These are phyloP conservation scores for Sakesphorus luctuosus DNA, from an alignment of 2,113 vertebrate genomes.

Conservation along the genomic window DNA sequence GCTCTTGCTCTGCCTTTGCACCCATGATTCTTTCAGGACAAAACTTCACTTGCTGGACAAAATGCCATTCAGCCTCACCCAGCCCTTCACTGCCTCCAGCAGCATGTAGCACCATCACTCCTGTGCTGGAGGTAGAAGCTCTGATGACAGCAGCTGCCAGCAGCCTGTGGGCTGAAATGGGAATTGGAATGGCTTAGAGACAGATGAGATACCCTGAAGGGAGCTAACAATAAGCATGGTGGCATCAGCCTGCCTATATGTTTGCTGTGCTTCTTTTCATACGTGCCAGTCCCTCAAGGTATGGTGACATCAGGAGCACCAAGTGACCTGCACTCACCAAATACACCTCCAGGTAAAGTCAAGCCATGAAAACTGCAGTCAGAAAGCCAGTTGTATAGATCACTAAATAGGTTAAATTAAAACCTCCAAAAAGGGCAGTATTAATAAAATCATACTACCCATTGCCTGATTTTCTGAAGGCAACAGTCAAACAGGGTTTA, in stretches of 20 bases:
- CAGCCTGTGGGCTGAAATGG: not conserved
- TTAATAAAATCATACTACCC: not conserved
- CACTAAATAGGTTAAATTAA: not conserved
- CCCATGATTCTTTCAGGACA: not conserved
- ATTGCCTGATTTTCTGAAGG: not conserved
- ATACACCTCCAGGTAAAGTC: not conserved
- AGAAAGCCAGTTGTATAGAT: not conserved
- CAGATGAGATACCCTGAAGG: not conserved
- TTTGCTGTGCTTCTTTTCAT: not conserved
- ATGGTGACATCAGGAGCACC: accelerated
- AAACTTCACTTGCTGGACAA: not conserved
- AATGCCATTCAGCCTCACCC: not conserved
- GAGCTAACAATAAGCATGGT: not conserved
- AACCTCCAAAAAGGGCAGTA: not conserved
- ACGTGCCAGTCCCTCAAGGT: accelerated
- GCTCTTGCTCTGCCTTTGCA: not conserved
- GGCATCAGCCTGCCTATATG: not conserved
- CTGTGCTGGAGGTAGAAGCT: not conserved
- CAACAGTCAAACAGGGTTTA: not conserved
- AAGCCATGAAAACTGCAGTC: not conserved
- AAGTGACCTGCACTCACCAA: not conserved
- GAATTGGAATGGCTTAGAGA: not conserved
- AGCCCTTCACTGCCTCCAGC: not conserved
- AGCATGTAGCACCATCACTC: not conserved
- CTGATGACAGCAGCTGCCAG: not conserved